phyloP scores from a whole-genome alignment of 2,797 vertebrate genomes.

The Miichthys miiuy region DNA sequence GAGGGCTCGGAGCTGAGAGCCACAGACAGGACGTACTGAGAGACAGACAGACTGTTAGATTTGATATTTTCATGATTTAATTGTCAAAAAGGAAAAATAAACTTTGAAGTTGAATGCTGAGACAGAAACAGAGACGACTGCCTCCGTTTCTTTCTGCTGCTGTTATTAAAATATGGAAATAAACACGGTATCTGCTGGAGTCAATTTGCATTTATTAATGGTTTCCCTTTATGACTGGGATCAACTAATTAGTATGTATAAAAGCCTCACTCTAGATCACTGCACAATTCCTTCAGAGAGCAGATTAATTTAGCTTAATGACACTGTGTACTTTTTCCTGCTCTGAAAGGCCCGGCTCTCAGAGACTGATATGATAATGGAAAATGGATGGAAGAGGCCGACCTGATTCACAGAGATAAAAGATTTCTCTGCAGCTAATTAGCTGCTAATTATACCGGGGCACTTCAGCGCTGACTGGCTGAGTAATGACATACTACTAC shows the following conservation, averaged over 20 bases:
- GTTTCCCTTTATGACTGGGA: slow-evolving; percentile 86
- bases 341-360: slow-evolving; percentile 78
- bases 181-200: slow-evolving; percentile 58
- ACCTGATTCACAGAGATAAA: slow-evolving; percentile 87
- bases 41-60: not conserved
- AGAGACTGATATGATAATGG: slow-evolving; percentile 87
- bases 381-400: slow-evolving; percentile 89
- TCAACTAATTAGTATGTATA: slow-evolving; percentile 89
- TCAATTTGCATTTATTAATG: slow-evolving; percentile 80
- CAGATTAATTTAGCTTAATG: slow-evolving; percentile 88
- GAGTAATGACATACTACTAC: slow-evolving; percentile 68
- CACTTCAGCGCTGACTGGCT: slow-evolving; percentile 80
- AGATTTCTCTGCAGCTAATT: slow-evolving; percentile 90
- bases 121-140: not conserved
- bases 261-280: slow-evolving; percentile 86
- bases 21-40: not conserved
- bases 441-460: slow-evolving; percentile 85
- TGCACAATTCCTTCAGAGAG: slow-evolving; percentile 86
- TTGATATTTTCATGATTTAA: not conserved
- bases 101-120: not conserved
- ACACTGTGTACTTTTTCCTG: slow-evolving; percentile 79
- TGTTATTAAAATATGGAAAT: slow-evolving; percentile 63
- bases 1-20: not conserved
- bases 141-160: slow-evolving; percentile 9
- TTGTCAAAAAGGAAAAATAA: not conserved